Base-by-base conservation (phyloP, 1,140 invertebrate genomes). In the Polyergus mexicanus region DNA sequence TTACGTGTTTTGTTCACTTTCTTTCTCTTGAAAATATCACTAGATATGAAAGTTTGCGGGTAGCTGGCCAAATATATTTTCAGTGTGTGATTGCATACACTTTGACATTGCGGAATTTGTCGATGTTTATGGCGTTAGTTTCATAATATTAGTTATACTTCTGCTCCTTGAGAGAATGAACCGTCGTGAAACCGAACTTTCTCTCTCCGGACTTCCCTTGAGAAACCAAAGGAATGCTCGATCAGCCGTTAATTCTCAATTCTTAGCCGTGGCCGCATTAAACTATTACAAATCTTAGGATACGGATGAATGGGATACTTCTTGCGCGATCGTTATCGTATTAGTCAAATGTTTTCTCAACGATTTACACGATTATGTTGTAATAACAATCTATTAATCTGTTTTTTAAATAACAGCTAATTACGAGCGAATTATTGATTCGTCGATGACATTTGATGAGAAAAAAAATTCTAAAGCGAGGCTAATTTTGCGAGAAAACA, bases 141-240 rank as follows among this genome's bases (percentile, higher is more conserved):
- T 90, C 87, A 87, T 84, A 89, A 89, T 89, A 84, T 89, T 89
- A 86, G 85, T 88, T 89, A 87, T 75, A 89, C 78, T 56, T 86
- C 35, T 81, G 84, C 75, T 83, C 62, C 28, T 69, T 84, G 78
- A 58, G 76, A 87, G 47, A 62, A 84, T 65, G 83, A 86, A 89
- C 85, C 47, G 47, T 51, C 47, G 84, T 78, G 84, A 86, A 88
- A 89, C 76, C 74, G 32, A 66, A 89, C 87, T 89, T 89, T 89
- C 88, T 89, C 87, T 89, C 76, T 47, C 63, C 60, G 13, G 58
- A 25, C 74, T 84, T 54, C 72, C 88, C 68, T 89, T 86, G 87
- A 74, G 88, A 84, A 83, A 89, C 66, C 35, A 65, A 84, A 44
- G 74, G 35, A 68, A 81, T 13, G 74, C 75, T 66, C 86, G 74